A percentile compares a stretch with the other conserved stretches of the same genome.
phyloP scores from a whole-genome alignment of 2,888 invertebrate species.

The Idaea straminata region DNA sequence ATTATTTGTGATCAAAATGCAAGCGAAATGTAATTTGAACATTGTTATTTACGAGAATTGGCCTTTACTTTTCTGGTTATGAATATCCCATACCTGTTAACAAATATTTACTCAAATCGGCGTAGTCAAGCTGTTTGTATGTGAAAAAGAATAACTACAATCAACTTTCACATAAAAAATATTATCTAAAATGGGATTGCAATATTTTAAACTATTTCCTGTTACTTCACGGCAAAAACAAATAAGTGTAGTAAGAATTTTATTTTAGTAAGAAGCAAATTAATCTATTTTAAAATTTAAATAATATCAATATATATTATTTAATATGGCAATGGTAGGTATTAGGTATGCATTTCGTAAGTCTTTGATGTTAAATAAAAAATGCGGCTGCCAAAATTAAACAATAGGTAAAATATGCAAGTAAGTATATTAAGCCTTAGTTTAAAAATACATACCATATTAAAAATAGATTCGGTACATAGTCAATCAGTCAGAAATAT shows the following conservation, averaged over 20 bases:
- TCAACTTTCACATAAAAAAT: no score
- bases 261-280: neutral
- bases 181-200: no score
- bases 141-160: no score
- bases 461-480: conserved; percentile 34
- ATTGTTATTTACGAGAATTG: no score
- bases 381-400: neutral
- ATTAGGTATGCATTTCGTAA: neutral
- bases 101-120: no score
- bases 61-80: no score
- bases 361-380: neutral
- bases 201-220: no score
- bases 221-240: neutral
- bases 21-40: no score
- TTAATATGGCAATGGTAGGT: neutral
- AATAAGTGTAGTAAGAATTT: neutral
- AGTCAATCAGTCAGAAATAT: conserved; percentile 30
- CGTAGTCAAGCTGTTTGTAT: no score
- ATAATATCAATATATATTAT: no score
- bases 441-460: neutral
- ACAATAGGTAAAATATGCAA: neutral
- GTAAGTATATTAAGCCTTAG: neutral
- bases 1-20: no score
- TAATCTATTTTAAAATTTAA: neutral
- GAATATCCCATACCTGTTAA: no score